Evolutionary conservation across 2,113 vertebrate species (phyloP), one percentile per base, ranked within the genome.

Genomic region (Loxodonta africana): DNA sequence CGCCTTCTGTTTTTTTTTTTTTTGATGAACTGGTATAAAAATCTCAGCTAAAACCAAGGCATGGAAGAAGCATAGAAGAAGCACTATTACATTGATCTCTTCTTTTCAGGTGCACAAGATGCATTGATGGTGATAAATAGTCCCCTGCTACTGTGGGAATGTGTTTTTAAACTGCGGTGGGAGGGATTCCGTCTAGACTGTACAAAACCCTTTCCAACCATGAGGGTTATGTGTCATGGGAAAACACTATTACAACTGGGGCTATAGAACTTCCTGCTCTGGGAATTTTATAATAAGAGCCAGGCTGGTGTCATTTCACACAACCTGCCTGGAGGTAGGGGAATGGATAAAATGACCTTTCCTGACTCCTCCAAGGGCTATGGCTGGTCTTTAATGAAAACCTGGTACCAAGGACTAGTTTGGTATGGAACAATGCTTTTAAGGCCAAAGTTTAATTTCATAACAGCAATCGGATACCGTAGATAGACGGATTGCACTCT

Each of bases 321-420:
- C 44, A 74, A 96, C 94, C 96, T 96, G 97, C 97, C 98, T 44
- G 78, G 97, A 98, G 97, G 92, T 97, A 95, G 83, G 91, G 90
- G 96, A 95, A 97, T 97, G 97, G 96, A 95, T 96, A 94, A 97
- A 97, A 98, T 97, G 98, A 97, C 96, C 97, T 97, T 95, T 97
- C 71, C 81, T 95, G 96, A 90, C 95, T 96, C 87, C 67, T 98
- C 92, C 90, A 83, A 95, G 81, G 96, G 91, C 92, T 87, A 88
- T 26, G 83, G 65, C 95, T 92, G 95, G 90, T 91, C 73, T 92
- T 97, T 98, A 98, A 97, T 98, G 98, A 98, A 98, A 98, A 98
- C 98, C 98, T 97, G 94, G 90, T 97, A 96, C 91, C 51, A 4
- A 65, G 92, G 88, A 73, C 94, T 92, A 60, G 78, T 92, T 88